phyloP scores from a whole-genome alignment of 2,113 vertebrate species.

The Delphinapterus leucas region DNA sequence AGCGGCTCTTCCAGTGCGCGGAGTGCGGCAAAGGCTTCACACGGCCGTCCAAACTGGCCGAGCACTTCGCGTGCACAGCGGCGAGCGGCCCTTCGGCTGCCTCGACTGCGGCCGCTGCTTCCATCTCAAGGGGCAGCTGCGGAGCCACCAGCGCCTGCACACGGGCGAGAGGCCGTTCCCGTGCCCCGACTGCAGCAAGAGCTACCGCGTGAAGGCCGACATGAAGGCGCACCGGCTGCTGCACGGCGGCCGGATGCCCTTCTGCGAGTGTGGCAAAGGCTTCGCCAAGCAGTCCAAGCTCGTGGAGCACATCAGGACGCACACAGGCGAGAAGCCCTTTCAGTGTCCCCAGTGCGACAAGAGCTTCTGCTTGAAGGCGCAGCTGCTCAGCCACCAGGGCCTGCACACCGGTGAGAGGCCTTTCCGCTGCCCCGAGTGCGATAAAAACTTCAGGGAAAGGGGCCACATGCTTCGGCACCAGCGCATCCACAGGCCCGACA shows the following conservation, averaged over 20 bases:
- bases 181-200: constrained; percentile 73
- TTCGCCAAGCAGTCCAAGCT: constrained; percentile 68
- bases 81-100: constrained; percentile 77
- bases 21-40: constrained; percentile 88
- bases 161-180: constrained; percentile 74
- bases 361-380: constrained; percentile 50
- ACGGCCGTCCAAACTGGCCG: constrained; percentile 83
- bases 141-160: constrained; percentile 75
- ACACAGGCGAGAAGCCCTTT: constrained; percentile 72
- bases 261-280: constrained; percentile 73
- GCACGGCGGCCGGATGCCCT: constrained; percentile 68
- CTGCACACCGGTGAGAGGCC: constrained; percentile 68
- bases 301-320: constrained; percentile 48
- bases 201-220: constrained; percentile 85
- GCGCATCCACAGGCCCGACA: constrained; percentile 63
- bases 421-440: constrained; percentile 71
- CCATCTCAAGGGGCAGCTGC: constrained; percentile 76
- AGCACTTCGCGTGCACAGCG: constrained; percentile 84
- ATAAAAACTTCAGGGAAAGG: constrained; percentile 71
- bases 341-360: constrained; percentile 58
- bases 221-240: constrained; percentile 75
- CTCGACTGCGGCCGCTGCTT: constrained; percentile 62
- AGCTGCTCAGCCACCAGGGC: constrained; percentile 68
- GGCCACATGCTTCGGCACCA: constrained; percentile 77
- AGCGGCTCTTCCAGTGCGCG: constrained; percentile 83